These are phyloP conservation scores for Brachionus koreanus DNA, from an alignment of 1,140 invertebrate genomes.

Conservation along the genomic window DNA sequence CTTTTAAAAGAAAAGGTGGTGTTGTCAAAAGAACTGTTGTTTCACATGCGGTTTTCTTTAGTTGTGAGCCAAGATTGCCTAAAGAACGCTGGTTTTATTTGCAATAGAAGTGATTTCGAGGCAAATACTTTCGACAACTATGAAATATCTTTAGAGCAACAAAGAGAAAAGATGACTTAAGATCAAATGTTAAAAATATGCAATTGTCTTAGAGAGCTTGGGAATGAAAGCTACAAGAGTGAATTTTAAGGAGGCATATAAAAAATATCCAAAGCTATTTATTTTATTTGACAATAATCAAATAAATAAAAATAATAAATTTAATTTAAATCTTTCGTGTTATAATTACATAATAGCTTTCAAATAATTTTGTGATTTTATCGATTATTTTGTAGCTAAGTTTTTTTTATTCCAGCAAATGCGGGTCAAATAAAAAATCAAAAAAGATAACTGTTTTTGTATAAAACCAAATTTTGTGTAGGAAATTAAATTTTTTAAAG, in stretches of 20 bases:
- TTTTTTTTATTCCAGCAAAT: too few relatives aligned
- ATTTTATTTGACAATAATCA: constrained; percentile 39
- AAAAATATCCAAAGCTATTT: constrained; percentile 33
- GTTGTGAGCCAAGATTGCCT: constrained; percentile 43
- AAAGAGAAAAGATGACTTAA: not conserved
- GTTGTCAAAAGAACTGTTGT: constrained; percentile 4
- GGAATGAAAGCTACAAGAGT: constrained; percentile 38
- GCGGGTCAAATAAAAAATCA: too few relatives aligned
- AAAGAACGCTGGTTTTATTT: constrained; percentile 13
- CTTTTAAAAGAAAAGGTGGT: not conserved
- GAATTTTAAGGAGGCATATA: constrained; percentile 7
- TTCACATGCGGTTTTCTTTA: not conserved
- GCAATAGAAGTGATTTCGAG: constrained; percentile 28
- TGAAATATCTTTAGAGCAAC: not conserved
- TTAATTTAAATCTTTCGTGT: too few relatives aligned
- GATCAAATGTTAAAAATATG: constrained; percentile 40
- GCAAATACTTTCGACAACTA: not conserved
- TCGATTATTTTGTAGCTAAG: too few relatives aligned
- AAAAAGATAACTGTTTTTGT: too few relatives aligned
- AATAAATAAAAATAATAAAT: too few relatives aligned
- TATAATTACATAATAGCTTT: too few relatives aligned
- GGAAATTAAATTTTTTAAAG: too few relatives aligned
- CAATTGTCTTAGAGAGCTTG: constrained; percentile 39
- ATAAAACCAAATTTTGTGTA: too few relatives aligned
- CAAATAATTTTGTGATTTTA: too few relatives aligned